Base-by-base conservation (phyloP, 2,113 vertebrate species). In the Ahaetulla prasina region DNA sequence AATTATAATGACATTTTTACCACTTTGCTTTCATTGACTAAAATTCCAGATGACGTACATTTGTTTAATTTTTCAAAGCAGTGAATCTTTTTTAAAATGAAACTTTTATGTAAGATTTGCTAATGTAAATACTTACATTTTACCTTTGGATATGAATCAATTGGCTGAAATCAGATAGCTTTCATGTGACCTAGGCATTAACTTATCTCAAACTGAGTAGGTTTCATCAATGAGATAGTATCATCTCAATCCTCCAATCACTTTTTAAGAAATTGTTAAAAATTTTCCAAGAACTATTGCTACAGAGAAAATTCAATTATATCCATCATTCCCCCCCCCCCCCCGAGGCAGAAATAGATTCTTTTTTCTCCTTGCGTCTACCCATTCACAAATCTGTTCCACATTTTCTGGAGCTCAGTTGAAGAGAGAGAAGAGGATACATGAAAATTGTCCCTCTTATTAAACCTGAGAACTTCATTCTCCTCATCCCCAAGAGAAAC, bases 1-100 rank as follows among this genome's bases (percentile, higher is more conserved):
- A 10, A 89, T 43, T 89, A 80, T 85, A 91, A 92, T 90, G 93
- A 94, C 85, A 84, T 91, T 3, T 94, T 80, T 80, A 80, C 16
- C 68, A 80, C 35, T 1, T 20, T 39, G 68, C 35, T 93, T 94
- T 43, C 8, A 92, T 55, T 93, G 89, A 30, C 22, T 39, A 90
- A 54, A 22, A 39, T 12, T 52, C 6, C 89, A 93, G 85, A 0
- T 47, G 55, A 89, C 52, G 39, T 87, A 18, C 49, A 2, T 12
- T 84, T 92, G 27, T 0, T 14, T 22, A 94, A 85, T 91, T 89
- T 47, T 57, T 47, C 25, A 47, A 7, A 57, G 53, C 39, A 86
- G 53, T 30, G 52, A 49, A 54, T 45, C 30, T 68, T 68, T 68
- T 68, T 68, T 30, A 68, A 68, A 68, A 68, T 7, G 14, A 68